Evolutionary conservation across 2,888 invertebrate species (phyloP), one percentile per base, ranked within the genome.

Genomic region (Melikaiella ostensackeni): DNA sequence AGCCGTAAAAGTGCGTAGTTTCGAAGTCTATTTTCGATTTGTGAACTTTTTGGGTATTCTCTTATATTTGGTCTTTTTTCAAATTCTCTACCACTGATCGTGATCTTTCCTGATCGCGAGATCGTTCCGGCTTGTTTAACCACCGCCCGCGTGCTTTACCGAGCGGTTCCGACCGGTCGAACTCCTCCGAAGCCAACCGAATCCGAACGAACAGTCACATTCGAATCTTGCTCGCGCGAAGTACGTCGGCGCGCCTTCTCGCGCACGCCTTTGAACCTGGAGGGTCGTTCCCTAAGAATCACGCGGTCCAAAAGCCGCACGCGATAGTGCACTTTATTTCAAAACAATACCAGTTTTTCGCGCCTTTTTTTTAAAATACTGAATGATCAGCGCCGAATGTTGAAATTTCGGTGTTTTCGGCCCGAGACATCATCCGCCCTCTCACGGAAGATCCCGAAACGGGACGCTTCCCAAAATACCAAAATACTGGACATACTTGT

Each of bases 151-250:
- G 70, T 70, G 50, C 50, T 70, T 27, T 30, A 24, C 70, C 70
- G 70, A 70, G 70, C 50, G 30, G 27, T 30, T 70, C 70, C 70
- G 50, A 70, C 70, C 70, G 70, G 70, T 70, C 80, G 81, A 80
- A 79, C 66, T 76, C 77, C 74, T 64, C 78, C 84, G 83, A 82
- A 79, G 77, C 74, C 27, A 70, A 74, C 21, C 86, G 86, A 70
- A 81, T 76, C 57, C 77, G 79, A 79, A 77, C 87, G 86, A 85
- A 79, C 83, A 87, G 86, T 85, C 80, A 77, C 79, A 81, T 79
- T 85, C 84, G 88, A 84, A 87, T 84, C 86, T 83, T 81, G 84
- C 82, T 84, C 82, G 82, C 82, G 87, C 84, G 84, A 86, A 80
- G 84, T 86, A 77, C 82, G 81, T 79, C 74, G 77, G 76, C 79